Evolutionary conservation across 2,113 vertebrate species (phyloP), one percentile per base, ranked within the genome.

Genomic region (Oreochromis spilurus): DNA sequence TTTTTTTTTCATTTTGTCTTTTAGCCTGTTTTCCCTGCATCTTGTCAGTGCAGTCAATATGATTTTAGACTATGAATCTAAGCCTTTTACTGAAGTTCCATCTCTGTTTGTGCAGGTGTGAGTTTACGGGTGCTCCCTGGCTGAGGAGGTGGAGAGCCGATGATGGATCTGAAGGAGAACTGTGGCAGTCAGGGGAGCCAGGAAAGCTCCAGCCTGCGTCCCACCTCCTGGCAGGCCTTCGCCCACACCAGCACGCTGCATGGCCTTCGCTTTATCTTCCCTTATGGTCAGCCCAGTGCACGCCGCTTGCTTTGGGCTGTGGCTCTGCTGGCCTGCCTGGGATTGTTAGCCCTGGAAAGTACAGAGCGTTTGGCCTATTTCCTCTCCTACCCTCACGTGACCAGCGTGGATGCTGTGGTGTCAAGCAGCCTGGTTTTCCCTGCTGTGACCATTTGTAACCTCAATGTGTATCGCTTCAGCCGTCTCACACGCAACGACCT

Each of bases 101-200:
- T 58, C 24, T 48, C 38, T 65, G 54, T 90, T 48, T 86, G 17
- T 87, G 83, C 89, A 95, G 93, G 94, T 93, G 94, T 85, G 80
- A 79, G 89, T 86, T 83, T 78, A 86, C 60, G n/a, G 82, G 72
- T 81, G 88, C 90, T 92, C 89, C 79, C 88, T 40, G 88, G 85
- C 90, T 45, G 89, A 88, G 93, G 93, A 84, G 83, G 85, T 85
- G 90, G 92, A 84, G 88, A 86, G 82, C 88, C 91, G 60, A 94
- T 58, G 81, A 99, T 99, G 99, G 98, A 99, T 97, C 96, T 98
- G 89, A 99, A 99, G 96, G 98, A 99, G 93, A 97, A 95, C 95
- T 96, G 95, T 89, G 96, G 96, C 92, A 98, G 97, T 7, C 97
- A 97, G 92, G 97, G 96, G 94, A 99, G 98, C 88, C 93, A 89